Base-by-base conservation (phyloP, 1,140 invertebrate genomes). In the Penaeus indicus region DNA sequence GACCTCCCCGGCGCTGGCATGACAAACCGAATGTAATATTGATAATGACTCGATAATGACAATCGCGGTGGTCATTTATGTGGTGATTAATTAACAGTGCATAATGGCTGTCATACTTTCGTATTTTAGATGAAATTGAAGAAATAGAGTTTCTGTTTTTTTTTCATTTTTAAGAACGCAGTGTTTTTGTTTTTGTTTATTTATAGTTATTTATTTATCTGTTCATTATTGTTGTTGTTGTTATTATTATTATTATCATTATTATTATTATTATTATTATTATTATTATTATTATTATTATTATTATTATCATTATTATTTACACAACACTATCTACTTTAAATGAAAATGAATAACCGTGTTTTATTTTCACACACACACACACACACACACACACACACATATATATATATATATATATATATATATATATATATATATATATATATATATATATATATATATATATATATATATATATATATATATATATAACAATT, bases 321-420 rank as follows among this genome's bases (percentile, higher is more conserved):
- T 38, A 38, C 38, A 38, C 1, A 38, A 38, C 5, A 3, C 27
- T 38, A 3, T 7, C 25, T 25, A 7, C 64, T 22, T 22, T 7
- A 69, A 13, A 69, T 69, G 18, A 18, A 69, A 10, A 69, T 32
- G 7, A 5, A n/a, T 69, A n/a, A 4, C 3, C 3, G 3, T 4
- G 3, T 5, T 69, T 5, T n/a, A 80, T 80, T 42, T 80, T 42
- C 47, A 80, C 47, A 80, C 47, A 80, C 47, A 80, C 47, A 80
- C 47, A 80, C 47, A 80, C 47, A 80, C 47, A 80, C 47, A 80
- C 47, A 80, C 47, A 80, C 47, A 80, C 47, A 80, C 47, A 80
- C 47, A 80, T 80, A 80, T 47, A 80, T 80, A 80, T 80, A 80
- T 80, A 80, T 80, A 80, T 80, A 80, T 80, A 80, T 47, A 80